A percentile compares a stretch with the other conserved stretches of the same genome.
Evolutionary conservation across 1,140 invertebrate species (phyloP).

Genomic region (Venustaconcha ellipsiformis): DNA sequence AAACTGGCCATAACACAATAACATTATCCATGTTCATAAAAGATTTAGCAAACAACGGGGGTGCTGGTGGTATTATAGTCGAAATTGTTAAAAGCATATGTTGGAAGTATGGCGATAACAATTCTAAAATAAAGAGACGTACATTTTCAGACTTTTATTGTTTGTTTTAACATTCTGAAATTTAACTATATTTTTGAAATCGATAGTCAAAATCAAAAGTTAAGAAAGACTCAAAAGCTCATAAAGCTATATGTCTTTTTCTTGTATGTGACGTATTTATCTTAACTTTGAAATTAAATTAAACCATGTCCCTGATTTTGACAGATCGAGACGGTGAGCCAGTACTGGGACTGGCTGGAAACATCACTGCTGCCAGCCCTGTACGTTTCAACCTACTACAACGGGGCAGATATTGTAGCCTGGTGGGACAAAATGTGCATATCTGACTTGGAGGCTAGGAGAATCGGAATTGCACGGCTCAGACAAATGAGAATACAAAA

Average conservation of each 20-base stretch:
- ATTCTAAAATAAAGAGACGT: too few relatives aligned
- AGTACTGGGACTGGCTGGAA: constrained; percentile 63
- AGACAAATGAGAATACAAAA: constrained; percentile 66
- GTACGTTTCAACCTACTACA: constrained; percentile 61
- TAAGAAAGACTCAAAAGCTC: background rate
- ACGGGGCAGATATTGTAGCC: constrained; percentile 50
- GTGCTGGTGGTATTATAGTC: too few relatives aligned
- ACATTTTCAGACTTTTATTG: too few relatives aligned
- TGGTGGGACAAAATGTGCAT: constrained; percentile 66
- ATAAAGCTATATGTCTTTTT: background rate
- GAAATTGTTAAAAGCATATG: too few relatives aligned
- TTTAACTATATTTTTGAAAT: background rate
- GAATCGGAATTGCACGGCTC: constrained; percentile 64
- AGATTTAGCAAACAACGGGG: too few relatives aligned
- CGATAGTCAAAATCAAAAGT: background rate
- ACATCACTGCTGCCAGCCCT: constrained; percentile 55
- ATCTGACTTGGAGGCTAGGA: constrained; percentile 50
- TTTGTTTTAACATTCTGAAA: too few relatives aligned
- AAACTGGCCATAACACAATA: too few relatives aligned
- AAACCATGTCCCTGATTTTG: background rate
- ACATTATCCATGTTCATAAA: too few relatives aligned
- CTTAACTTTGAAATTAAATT: background rate
- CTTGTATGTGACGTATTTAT: background rate
- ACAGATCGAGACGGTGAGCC: constrained; percentile 50
- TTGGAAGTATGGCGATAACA: too few relatives aligned